A percentile compares a stretch with the other conserved stretches of the same genome.
Evolutionary conservation across 2,113 vertebrate genomes (phyloP).

Genomic region (Cardinalis cardinalis): DNA sequence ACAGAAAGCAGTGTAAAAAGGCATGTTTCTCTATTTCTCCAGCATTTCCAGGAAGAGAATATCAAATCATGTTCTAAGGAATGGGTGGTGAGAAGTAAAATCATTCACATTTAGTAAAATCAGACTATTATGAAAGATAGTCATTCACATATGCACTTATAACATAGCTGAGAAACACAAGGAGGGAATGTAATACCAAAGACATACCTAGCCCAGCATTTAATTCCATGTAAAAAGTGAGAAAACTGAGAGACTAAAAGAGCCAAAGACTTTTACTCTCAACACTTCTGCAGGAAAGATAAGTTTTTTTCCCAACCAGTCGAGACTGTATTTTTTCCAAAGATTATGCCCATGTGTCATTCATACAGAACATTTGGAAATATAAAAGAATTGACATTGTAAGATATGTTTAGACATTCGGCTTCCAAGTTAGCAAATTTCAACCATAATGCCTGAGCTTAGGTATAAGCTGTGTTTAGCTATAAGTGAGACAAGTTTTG

Average conservation of each 20-base stretch:
- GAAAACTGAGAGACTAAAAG: not conserved
- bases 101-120: not conserved
- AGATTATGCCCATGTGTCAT: not conserved
- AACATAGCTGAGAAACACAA: not conserved
- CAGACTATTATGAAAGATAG: not conserved
- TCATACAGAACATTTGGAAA: not conserved
- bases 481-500: not conserved
- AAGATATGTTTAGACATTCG: not conserved
- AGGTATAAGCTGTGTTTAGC: not conserved
- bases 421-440: not conserved
- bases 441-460: not conserved
- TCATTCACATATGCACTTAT: not conserved
- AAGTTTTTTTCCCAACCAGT: not conserved
- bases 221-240: not conserved
- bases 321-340: not conserved
- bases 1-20: not conserved
- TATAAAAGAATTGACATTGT: not conserved
- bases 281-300: not conserved
- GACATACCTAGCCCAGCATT: not conserved
- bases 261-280: not conserved
- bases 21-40: not conserved
- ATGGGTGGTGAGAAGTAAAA: not conserved
- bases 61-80: not conserved
- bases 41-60: not conserved
- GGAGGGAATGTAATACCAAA: not conserved